These are phyloP conservation scores for Synaphobranchus kaupii DNA, from an alignment of 2,797 vertebrate genomes.

Conservation along the genomic window DNA sequence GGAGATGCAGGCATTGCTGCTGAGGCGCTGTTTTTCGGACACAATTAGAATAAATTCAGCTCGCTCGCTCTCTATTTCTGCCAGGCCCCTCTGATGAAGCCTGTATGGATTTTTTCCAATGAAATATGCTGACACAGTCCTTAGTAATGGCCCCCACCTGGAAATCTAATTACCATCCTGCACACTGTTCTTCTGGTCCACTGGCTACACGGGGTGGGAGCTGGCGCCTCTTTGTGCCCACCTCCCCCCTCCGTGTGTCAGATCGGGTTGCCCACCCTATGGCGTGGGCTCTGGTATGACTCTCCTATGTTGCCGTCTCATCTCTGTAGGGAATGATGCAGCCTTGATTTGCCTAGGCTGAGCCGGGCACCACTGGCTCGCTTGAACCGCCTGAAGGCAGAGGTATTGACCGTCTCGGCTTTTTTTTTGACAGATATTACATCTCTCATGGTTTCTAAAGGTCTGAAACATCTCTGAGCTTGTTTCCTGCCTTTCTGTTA, in stretches of 20 bases:
- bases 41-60: conserved; percentile 22
- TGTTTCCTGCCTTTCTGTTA: conserved; percentile 40
- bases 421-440: conserved; percentile 52
- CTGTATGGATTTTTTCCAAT: conserved; percentile 44
- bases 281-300: background rate
- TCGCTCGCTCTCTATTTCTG: conserved; percentile 21
- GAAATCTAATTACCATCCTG: conserved; percentile 39
- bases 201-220: conserved; percentile 1
- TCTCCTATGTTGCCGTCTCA: background rate
- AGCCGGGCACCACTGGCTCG: conserved; percentile 6
- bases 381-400: conserved; percentile 17
- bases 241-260: conserved; percentile 13
- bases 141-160: conserved; percentile 39
- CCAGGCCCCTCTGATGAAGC: conserved; percentile 38
- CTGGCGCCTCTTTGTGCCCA: background rate
- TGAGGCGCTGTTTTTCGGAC: conserved; percentile 47
- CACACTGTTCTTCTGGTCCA: conserved; percentile 26
- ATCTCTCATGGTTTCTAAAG: conserved; percentile 31
- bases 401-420: conserved; percentile 48
- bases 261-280: background rate
- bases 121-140: conserved; percentile 52
- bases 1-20: conserved; percentile 50
- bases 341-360: background rate
- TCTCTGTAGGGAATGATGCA: background rate
- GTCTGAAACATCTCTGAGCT: conserved; percentile 42